Base-by-base conservation (phyloP, 30 jellyfish, hydroid and myxozoan species). In the Aurelia coerulea region DNA sequence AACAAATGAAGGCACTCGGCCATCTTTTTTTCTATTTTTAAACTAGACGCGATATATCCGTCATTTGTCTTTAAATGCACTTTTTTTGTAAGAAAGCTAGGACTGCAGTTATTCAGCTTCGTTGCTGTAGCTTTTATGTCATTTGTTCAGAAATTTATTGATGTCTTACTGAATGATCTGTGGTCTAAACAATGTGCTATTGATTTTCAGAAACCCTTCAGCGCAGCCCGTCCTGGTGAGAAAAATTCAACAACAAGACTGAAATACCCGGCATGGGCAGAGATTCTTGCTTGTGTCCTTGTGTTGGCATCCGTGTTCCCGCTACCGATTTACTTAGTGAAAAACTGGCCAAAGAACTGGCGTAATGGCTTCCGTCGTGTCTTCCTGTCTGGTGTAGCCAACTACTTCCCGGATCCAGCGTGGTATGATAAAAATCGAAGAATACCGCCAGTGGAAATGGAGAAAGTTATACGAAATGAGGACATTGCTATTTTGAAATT, bases 271-370 rank as follows among this genome's bases (percentile, higher is more conserved):
- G 71, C 67, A 29, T 94, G 99, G 99, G 96, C 97, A 7, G 94
- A 88, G 68, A 78, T 81, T 1, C 84, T 94, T 34, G 99, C 99
- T 16, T 97, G 90, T n/a, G 73, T 94, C 39, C 76, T 94, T 49
- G 99, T 94, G 35, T 68, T 94, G 70, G 90, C 88, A 11, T 94
- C 99, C 5, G 99, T 94, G 49, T 73, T 88, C 63, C 99, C 99
- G 6, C 80, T 94, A 5, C 99, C 99, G 14, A 56, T 88, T 59
- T 94, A 86, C 84, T 72, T 94, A 80, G 59, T 94, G 35, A 94
- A 94, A 78, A 88, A 89, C 88, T 94, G 99, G 99, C 99, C 99
- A 0, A 87, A 82, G 76, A 56, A 81, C 78, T 89, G 97, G 97
- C 92, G 92, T 32, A 65, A 49, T 8, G 97, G 97, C 2, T 80